Base-by-base conservation (phyloP, 2,113 vertebrate species). In the Prinia subflava region DNA sequence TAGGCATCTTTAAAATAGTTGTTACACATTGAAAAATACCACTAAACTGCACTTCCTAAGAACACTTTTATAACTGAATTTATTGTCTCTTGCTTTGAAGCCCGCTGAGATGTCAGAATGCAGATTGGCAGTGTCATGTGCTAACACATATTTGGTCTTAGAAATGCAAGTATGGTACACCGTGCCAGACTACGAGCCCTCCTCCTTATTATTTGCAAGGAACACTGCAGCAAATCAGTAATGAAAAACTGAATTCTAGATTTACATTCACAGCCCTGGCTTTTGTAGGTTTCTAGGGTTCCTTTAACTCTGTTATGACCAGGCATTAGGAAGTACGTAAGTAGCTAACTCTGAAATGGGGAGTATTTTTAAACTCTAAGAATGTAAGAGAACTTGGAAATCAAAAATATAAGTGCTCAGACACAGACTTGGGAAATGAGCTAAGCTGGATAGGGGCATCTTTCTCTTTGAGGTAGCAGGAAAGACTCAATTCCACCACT, bases 381-480 rank as follows among this genome's bases (percentile, higher is more conserved):
- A 63, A 80, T n/a, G 8, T n/a, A 57, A 77, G 18, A 78, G 64
- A 33, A 81, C 85, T 77, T 83, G 22, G 69, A 87, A 94, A 82
- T 10, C 16, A 84, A 82, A 87, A 63, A 59, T 3, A 0, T 11
- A 74, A 75, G 41, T 28, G 47, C 41, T 76, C 47, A 70, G 52
- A 46, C 46, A 52, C 7, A 37, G 64, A 52, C 9, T 15, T 18
- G 19, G 50, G 57, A 71, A 86, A 50, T 9, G 7, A 59, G 22
- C 52, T 73, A 42, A 63, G 25, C 12, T 86, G 55, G 22, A 39
- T 1, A 71, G 20, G 11, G 15, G 30, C 19, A 63, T 17, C 47
- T 74, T 13, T 41, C 11, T 41, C 57, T 92, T 35, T 37, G 39
- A 90, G 31, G 55, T 2, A 31, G 49, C 39, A 92, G 49, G 10